Evolutionary conservation across 2,888 invertebrate species (phyloP).

Genomic region (Yponomeuta malinellus): DNA sequence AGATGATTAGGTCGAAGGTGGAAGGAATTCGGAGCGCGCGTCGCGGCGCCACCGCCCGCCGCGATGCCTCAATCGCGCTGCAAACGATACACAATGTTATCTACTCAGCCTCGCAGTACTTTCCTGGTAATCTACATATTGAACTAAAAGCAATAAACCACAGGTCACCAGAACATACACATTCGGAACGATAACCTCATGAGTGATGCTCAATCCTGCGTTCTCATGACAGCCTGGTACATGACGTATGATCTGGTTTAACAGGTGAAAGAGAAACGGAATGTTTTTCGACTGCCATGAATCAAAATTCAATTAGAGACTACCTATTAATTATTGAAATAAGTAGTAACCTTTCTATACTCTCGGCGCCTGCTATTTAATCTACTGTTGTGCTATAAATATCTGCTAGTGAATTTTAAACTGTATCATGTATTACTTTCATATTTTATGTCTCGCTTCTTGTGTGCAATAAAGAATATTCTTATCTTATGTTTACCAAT

Average conservation of each 20-base stretch:
- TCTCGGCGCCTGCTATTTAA: too few species aligned
- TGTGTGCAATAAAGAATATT: too few species aligned
- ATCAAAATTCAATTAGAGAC: constrained; percentile 1
- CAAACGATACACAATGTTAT: constrained; percentile 1
- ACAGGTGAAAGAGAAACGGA: neutral
- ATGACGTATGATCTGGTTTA: neutral
- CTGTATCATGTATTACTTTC: too few species aligned
- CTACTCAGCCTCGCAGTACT: neutral
- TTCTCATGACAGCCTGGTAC: neutral
- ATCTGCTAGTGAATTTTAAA: too few species aligned
- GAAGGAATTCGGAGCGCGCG: neutral
- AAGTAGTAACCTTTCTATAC: neutral
- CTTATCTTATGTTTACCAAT: too few species aligned
- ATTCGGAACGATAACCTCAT: neutral
- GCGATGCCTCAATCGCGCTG: neutral
- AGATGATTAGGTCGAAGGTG: neutral
- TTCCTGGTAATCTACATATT: neutral
- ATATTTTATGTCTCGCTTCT: too few species aligned
- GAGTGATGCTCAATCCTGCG: neutral
- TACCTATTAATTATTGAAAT: neutral
- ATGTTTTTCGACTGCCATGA: neutral
- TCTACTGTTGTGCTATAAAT: too few species aligned
- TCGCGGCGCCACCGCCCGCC: neutral
- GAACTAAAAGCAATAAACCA: neutral
- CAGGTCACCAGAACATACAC: neutral